phyloP scores from a whole-genome alignment of 2,888 invertebrate genomes.

The Zhengitettix transpicula region DNA sequence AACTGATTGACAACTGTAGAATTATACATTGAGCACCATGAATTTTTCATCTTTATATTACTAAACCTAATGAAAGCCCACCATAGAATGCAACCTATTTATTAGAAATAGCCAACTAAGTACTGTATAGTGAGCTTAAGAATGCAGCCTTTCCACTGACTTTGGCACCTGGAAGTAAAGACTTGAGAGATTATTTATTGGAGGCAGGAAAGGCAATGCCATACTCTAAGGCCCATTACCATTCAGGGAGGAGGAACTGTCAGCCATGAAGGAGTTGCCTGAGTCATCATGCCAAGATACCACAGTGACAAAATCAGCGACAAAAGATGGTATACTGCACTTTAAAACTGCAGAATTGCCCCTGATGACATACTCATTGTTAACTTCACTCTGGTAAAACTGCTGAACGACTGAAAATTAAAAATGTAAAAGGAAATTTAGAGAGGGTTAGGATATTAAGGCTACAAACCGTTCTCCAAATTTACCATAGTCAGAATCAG shows the following conservation, averaged over 20 bases:
- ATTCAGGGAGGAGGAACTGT: constrained; percentile 16
- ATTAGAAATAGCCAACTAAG: too few species aligned
- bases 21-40: too few species aligned
- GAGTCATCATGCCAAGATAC: constrained; percentile 53
- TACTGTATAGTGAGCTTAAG: too few species aligned
- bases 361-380: constrained; percentile 76
- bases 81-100: too few species aligned
- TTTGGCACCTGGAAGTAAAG: too few species aligned
- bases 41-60: too few species aligned
- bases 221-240: constrained; percentile 7
- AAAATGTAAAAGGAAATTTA: neutral
- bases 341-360: constrained; percentile 77
- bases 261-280: constrained; percentile 26
- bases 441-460: neutral
- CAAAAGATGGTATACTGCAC: constrained; percentile 80
- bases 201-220: neutral
- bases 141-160: too few species aligned
- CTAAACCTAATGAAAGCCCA: too few species aligned
- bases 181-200: neutral
- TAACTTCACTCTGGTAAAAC: constrained; percentile 77
- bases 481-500: constrained; percentile 12
- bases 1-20: constrained; percentile 69
- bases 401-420: constrained; percentile 62
- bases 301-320: constrained; percentile 80
- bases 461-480: neutral